Evolutionary conservation across 2,888 invertebrate genomes (phyloP).

Genomic region (Ectobius pallidus): DNA sequence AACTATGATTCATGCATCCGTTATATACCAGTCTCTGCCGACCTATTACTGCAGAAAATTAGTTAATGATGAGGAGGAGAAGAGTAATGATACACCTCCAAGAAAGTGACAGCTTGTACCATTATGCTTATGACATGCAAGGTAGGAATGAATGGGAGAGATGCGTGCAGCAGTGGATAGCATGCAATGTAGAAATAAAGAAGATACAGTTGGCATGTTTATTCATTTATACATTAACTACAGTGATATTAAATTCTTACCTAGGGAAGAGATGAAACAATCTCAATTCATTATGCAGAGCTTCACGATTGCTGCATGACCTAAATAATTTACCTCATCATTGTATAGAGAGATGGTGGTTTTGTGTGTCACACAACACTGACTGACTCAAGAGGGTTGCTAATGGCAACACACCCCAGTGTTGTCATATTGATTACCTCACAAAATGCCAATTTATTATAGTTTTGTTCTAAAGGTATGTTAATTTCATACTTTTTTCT

Average conservation of each 20-base stretch:
- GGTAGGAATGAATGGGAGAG: neutral
- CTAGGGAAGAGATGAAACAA: neutral
- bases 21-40: constrained; percentile 10
- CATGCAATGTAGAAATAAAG: neutral
- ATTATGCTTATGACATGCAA: constrained; percentile 5
- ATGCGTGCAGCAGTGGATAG: neutral
- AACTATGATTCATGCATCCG: neutral
- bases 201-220: neutral
- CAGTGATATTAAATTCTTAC: neutral
- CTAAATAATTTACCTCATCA: too few species aligned
- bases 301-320: too few species aligned
- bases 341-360: too few species aligned
- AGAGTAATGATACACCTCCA: constrained; percentile 8
- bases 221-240: neutral
- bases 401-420: too few species aligned
- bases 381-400: too few species aligned
- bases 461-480: too few species aligned
- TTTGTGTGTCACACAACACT: too few species aligned
- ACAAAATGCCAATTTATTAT: too few species aligned
- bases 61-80: neutral
- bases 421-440: too few species aligned
- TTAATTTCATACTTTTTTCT: too few species aligned
- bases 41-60: constrained; percentile 12
- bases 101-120: constrained; percentile 9
- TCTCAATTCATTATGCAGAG: too few species aligned